These are phyloP conservation scores for Anoplius nigerrimus DNA, from an alignment of 2,888 invertebrate genomes.

Conservation along the genomic window DNA sequence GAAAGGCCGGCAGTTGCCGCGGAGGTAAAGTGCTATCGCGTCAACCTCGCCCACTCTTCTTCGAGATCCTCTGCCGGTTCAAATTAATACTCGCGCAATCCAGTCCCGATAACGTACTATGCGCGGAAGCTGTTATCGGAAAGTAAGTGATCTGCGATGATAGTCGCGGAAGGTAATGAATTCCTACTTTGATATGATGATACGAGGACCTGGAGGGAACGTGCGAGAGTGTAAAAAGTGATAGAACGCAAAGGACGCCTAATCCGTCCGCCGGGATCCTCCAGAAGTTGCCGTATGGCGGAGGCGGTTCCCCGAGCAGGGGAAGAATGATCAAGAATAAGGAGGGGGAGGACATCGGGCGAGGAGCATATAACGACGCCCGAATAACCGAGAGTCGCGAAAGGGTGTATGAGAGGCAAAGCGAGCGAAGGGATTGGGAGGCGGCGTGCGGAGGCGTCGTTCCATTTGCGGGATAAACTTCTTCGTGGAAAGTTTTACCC, in stretches of 20 bases:
- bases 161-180: no score
- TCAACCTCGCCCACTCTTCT: no score
- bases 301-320: neutral
- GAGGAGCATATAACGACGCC: slow-evolving; percentile 5
- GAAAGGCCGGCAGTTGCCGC: no score
- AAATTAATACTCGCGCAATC: no score
- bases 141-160: no score
- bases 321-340: neutral
- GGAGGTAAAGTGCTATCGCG: no score
- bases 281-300: neutral
- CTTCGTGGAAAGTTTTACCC: slow-evolving; percentile 41
- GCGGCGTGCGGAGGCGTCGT: slow-evolving; percentile 10
- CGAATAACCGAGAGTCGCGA: slow-evolving; percentile 2
- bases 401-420: slow-evolving; percentile 4
- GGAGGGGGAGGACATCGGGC: neutral
- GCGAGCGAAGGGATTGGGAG: neutral
- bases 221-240: no score
- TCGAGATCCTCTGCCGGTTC: no score
- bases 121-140: no score
- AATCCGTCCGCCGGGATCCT: slow-evolving; percentile 12
- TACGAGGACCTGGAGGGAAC: no score
- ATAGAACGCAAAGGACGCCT: neutral
- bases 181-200: no score
- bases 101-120: no score
- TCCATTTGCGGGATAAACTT: slow-evolving; percentile 32